These are phyloP conservation scores for Lateolabrax maculatus DNA, from an alignment of 2,797 vertebrate genomes.

Conservation along the genomic window DNA sequence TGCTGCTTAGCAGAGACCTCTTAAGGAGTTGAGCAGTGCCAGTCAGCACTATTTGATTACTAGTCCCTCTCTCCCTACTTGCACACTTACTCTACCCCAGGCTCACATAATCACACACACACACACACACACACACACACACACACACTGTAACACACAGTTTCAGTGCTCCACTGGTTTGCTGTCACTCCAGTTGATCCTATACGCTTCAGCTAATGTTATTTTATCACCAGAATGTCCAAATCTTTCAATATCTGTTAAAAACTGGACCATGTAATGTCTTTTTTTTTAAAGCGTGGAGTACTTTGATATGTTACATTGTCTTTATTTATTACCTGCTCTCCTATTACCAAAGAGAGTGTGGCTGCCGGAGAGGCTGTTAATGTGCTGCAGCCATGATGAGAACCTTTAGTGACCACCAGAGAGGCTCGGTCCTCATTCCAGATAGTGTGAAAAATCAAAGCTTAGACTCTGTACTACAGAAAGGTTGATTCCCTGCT, in stretches of 20 bases:
- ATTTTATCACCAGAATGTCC: background rate
- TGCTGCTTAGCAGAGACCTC: conserved; percentile 48
- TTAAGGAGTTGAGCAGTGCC: conserved; percentile 36
- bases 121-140: background rate
- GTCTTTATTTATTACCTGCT: background rate
- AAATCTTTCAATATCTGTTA: conserved; percentile 3
- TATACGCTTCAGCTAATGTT: background rate
- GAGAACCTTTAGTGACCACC: background rate
- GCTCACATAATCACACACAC: background rate
- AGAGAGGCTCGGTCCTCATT: background rate
- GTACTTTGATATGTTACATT: background rate
- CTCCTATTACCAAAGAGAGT: background rate
- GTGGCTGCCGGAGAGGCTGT: background rate
- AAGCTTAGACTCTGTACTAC: background rate
- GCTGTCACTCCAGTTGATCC: background rate
- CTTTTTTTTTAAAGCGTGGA: background rate
- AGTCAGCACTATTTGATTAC: conserved; percentile 54
- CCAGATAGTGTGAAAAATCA: background rate
- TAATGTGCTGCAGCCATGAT: background rate
- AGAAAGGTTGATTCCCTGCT: conserved; percentile 5
- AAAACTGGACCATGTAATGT: background rate
- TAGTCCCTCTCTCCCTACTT: conserved; percentile 1
- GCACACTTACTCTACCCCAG: background rate
- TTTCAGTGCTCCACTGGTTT: background rate
- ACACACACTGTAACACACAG: background rate